These are phyloP conservation scores for Lumbricus terrestris DNA, from an alignment of 2,888 invertebrate genomes.

Conservation along the genomic window DNA sequence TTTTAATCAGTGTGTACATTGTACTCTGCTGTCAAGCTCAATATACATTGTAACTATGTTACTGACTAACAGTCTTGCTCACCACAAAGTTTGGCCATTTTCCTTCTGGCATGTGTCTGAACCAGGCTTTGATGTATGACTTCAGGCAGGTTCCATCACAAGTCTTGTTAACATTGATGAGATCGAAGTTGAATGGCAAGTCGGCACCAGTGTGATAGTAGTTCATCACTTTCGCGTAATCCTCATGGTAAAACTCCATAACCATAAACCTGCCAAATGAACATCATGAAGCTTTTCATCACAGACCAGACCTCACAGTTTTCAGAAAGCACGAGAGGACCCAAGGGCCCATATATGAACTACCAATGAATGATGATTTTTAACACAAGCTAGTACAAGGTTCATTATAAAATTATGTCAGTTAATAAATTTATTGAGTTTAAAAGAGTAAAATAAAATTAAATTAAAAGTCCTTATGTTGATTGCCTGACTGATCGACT, in stretches of 20 bases:
- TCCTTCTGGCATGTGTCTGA: slow-evolving; percentile 34
- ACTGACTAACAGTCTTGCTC: slow-evolving; percentile 48
- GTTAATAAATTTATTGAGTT: not conserved
- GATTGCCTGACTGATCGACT: not conserved
- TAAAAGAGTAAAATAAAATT: too few species aligned
- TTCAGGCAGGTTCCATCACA: slow-evolving; percentile 43
- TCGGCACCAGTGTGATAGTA: slow-evolving; percentile 45
- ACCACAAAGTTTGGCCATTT: slow-evolving; percentile 59
- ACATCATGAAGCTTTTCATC: not conserved
- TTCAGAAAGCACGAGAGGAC: not conserved
- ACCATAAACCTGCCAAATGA: slow-evolving; percentile 59
- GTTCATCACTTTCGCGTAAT: slow-evolving; percentile 40
- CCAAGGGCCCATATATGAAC: not conserved
- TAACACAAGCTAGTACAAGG: not conserved
- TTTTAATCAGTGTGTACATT: not conserved
- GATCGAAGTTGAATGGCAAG: slow-evolving; percentile 38
- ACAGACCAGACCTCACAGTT: not conserved
- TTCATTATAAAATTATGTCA: not conserved
- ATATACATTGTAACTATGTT: not conserved
- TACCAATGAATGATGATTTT: not conserved
- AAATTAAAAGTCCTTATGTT: not conserved
- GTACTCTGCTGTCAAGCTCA: not conserved
- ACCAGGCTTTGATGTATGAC: slow-evolving; percentile 35
- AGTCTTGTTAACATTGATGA: slow-evolving; percentile 29
- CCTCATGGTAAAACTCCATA: slow-evolving; percentile 60